Percentiles rank a stretch among this genome's conserved stretches.
Conservation (phyloP, 1,140 invertebrate species). For the Lepidurus apus region DNA sequence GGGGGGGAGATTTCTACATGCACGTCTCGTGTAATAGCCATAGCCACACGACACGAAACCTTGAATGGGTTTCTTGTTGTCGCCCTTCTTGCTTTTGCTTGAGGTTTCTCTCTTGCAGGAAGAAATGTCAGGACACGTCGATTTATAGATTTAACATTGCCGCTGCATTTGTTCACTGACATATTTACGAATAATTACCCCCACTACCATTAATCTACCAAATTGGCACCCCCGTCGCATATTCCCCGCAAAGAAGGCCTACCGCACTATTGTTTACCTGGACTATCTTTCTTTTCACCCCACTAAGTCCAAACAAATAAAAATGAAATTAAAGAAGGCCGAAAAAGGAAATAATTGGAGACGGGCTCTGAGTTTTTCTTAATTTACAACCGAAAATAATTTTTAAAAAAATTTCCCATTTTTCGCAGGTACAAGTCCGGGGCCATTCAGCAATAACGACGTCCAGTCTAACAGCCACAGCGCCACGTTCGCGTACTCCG, state of each 20-base stretch:
- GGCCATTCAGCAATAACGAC: not conserved
- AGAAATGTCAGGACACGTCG: not conserved
- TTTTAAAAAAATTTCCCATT: not conserved
- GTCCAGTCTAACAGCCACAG: not conserved
- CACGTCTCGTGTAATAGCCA: not conserved
- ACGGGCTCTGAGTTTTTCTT: too few relatives aligned
- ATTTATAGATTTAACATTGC: not conserved
- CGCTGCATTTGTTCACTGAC: not conserved
- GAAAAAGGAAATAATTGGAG: too few relatives aligned
- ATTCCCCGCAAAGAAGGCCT: too few relatives aligned
- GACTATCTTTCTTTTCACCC: too few relatives aligned
- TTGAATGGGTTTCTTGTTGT: not conserved
- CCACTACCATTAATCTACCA: too few relatives aligned
- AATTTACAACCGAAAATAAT: not conserved
- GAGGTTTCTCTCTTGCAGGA: not conserved
- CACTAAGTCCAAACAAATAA: too few relatives aligned
- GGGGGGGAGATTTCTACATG: not conserved
- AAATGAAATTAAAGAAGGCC: too few relatives aligned
- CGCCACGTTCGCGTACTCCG: not conserved
- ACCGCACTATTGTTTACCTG: too few relatives aligned
- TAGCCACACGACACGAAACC: slow-evolving; percentile 14
- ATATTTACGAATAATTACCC: not conserved
- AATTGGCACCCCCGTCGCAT: too few relatives aligned
- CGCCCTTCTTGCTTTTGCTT: not conserved
- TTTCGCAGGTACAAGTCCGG: not conserved